phyloP scores from a whole-genome alignment of 2,797 vertebrate genomes.

The Momotus momota region DNA sequence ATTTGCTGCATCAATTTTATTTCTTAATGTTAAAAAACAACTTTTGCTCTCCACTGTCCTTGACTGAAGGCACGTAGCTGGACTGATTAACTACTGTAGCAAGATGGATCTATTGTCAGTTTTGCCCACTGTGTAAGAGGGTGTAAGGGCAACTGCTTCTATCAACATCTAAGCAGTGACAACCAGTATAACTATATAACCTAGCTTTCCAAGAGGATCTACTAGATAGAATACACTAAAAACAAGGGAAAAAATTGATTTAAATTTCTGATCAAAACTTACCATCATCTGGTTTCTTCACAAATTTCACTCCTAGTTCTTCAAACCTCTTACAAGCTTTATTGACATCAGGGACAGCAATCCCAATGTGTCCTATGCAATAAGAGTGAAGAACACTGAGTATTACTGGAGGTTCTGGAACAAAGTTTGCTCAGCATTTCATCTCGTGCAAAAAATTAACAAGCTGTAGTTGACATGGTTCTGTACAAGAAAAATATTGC shows the following conservation, averaged over 20 bases:
- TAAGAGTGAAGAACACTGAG: not conserved
- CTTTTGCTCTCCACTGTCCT: not conserved
- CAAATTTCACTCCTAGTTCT: slow-evolving; percentile 93
- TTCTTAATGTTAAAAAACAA: not conserved
- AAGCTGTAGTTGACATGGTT: not conserved
- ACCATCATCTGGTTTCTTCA: slow-evolving; percentile 98
- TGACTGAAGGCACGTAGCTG: not conserved
- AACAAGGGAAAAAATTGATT: not conserved
- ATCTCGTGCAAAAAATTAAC: not conserved
- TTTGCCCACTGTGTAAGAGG: not conserved
- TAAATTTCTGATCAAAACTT: slow-evolving; percentile 38
- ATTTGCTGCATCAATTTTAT: not conserved
- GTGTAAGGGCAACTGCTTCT: not conserved
- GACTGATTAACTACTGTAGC: not conserved
- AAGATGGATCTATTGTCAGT: not conserved
- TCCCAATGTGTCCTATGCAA: slow-evolving; percentile 92
- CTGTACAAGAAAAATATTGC: not conserved
- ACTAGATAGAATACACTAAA: not conserved
- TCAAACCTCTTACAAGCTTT: slow-evolving; percentile 94
- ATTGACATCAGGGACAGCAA: slow-evolving; percentile 93
- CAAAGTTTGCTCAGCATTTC: not conserved
- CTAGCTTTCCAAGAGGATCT: not conserved
- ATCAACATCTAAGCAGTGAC: not conserved
- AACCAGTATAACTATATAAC: not conserved
- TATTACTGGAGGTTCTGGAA: not conserved